Evolutionary conservation across 1,140 invertebrate genomes (phyloP), one percentile per base, ranked within the genome.

Genomic region (Drosophila tropicalis): DNA sequence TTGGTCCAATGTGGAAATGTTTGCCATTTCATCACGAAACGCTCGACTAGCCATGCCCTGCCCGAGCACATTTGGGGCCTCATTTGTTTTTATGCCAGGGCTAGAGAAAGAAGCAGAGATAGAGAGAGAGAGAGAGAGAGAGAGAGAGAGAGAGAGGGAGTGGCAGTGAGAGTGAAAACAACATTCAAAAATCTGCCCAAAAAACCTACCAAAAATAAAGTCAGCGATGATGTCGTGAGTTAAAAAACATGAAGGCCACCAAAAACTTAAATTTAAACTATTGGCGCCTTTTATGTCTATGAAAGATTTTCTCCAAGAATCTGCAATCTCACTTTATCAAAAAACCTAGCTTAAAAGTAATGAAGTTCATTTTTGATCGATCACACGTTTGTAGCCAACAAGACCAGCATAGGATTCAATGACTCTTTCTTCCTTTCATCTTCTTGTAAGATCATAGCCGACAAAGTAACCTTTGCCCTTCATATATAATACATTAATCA

Each of bases 1-100:
- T 29, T 61, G n/a, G 70, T 47, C 40, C 51, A 41, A 65, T 32
- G 36, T 17, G 39, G 56, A 70, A 78, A 78, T 78, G 76, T 78
- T 76, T 71, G 72, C 75, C 80, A 83, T 83, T 83, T 83, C 75
- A 82, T 82, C 80, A 82, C 76, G 63, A 58, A 78, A 76, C 74
- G 79, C 70, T 71, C 66, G 58, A 82, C 72, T 82, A 74, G 74
- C 72, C 39, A 29, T 63, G 17, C 17, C 6, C 44, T 78, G 74
- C 68, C 76, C 67, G n/a, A 47, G 39, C 63, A 67, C 68, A 76
- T 78, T 78, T 63, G 74, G 68, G 74, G 39, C 40, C 76, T 72
- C 76, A 77, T 78, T 78, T 78, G 74, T 77, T 78, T 78, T 67
- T 77, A 77, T 77, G 74, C 68, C 67, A 47, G 9, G 15, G 2